A percentile compares a stretch with the other conserved stretches of the same genome.
Conservation (phyloP, 2,113 vertebrate species). For the Oenanthe oenanthe region DNA sequence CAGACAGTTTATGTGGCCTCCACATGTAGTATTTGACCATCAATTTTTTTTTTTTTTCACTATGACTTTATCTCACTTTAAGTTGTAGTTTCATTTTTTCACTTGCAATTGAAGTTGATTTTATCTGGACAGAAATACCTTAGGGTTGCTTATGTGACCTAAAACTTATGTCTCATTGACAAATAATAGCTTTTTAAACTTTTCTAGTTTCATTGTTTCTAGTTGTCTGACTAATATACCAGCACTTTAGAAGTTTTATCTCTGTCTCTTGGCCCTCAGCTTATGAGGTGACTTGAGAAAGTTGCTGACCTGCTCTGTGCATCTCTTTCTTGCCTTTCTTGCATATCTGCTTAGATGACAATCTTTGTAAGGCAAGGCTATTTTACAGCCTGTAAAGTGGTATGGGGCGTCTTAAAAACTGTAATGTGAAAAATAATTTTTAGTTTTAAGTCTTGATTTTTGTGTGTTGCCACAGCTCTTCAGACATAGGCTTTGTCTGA, state of each 20-base stretch:
- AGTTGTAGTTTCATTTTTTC: not conserved
- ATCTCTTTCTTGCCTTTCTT: not conserved
- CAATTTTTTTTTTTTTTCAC: not conserved
- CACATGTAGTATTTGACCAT: rapidly evolving
- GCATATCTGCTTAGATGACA: not conserved
- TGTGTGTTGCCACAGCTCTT: not conserved
- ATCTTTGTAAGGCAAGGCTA: not conserved
- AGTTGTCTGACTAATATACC: not conserved
- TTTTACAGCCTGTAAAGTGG: not conserved
- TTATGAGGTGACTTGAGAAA: not conserved
- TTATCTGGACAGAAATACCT: not conserved
- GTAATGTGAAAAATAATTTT: not conserved
- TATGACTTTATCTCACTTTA: not conserved
- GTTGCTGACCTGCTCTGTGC: not conserved
- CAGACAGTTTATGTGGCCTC: not conserved
- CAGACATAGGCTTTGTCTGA: not conserved
- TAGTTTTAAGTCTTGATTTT: not conserved
- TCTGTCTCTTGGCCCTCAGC: not conserved
- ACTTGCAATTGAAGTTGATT: not conserved
- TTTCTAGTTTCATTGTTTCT: not conserved
- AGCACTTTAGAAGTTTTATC: not conserved
- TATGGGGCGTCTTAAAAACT: not conserved
- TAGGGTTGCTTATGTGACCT: not conserved
- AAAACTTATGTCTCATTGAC: not conserved
- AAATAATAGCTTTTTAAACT: not conserved